Base-by-base conservation (phyloP, 1,140 invertebrate species). In the Saccostrea echinata region DNA sequence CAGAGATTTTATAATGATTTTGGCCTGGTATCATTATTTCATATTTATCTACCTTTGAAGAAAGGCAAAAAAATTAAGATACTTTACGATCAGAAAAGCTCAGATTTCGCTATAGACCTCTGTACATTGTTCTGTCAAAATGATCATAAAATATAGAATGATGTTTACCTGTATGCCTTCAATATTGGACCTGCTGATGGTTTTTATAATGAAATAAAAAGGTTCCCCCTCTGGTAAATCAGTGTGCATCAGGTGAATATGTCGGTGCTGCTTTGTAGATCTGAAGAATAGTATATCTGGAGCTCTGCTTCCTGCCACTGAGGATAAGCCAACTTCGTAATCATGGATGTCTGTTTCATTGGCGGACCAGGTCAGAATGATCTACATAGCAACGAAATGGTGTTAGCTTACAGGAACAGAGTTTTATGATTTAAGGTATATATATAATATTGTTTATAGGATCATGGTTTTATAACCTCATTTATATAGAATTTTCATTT, bases 171-270 rank as follows among this genome's bases (percentile, higher is more conserved):
- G 84, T 16, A 87, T 88, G n/a, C 83, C 57, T 43, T 51, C 21
- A 24, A 84, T 24, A 13, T 76, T 84, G 18, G 91, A 84, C 55
- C 84, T 88, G 84, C 89, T 90, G 9, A 81, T 89, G 27, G 86
- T 82, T 55, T 89, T 90, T 43, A 90, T 84, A 24, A 84, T 61
- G 24, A 91, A 84, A 51, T 84, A 91, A 80, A 91, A 90, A 35
- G 84, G 13, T 35, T 35, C 57, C 18, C 90, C 90, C 52, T 87
- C 88, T 24, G 43, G 76, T 18, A 91, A 12, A 52, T 88, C 82
- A 8, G 88, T 84, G 53, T 91, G 89, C 55, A 85, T 68, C 1
- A 81, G 6, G 16, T 84, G 33, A 83, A 86, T 83, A 61, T 18
- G 55, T 1, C 55, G 55, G 4, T 61, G 55, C 18, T 21, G 55